These are phyloP conservation scores for Pelodytes ibericus DNA, from an alignment of 2,797 vertebrate genomes.

Conservation along the genomic window DNA sequence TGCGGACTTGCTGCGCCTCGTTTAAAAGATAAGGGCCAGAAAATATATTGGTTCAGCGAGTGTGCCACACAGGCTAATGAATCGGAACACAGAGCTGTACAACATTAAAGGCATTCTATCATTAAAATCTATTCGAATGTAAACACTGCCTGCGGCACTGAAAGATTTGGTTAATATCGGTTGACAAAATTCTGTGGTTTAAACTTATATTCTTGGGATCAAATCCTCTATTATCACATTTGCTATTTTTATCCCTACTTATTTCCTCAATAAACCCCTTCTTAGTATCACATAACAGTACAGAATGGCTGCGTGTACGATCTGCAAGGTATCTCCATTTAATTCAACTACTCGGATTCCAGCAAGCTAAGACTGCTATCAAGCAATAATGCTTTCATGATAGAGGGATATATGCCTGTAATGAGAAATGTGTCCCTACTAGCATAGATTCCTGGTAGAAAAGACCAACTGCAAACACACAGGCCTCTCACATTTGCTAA, in stretches of 20 bases:
- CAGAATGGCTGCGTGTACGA: background rate
- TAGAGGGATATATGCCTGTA: background rate
- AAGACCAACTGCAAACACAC: background rate
- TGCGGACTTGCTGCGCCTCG: background rate
- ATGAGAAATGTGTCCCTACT: background rate
- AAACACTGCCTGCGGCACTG: background rate
- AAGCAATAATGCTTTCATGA: background rate
- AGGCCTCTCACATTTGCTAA: background rate
- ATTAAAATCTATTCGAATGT: constrained; percentile 1
- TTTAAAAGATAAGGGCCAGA: background rate
- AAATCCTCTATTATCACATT: background rate
- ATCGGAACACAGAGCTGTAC: background rate
- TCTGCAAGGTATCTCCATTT: background rate
- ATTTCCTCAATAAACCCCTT: background rate
- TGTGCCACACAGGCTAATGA: background rate
- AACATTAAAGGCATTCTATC: constrained; percentile 3
- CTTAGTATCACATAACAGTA: background rate
- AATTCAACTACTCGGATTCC: background rate
- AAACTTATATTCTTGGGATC: background rate
- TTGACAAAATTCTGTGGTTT: background rate
- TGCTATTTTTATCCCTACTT: background rate
- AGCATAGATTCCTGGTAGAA: background rate
- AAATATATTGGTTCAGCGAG: background rate
- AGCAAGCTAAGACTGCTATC: background rate
- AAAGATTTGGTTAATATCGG: background rate